Conservation (phyloP, 1,140 invertebrate genomes). For the Apocrypta bakeri region DNA sequence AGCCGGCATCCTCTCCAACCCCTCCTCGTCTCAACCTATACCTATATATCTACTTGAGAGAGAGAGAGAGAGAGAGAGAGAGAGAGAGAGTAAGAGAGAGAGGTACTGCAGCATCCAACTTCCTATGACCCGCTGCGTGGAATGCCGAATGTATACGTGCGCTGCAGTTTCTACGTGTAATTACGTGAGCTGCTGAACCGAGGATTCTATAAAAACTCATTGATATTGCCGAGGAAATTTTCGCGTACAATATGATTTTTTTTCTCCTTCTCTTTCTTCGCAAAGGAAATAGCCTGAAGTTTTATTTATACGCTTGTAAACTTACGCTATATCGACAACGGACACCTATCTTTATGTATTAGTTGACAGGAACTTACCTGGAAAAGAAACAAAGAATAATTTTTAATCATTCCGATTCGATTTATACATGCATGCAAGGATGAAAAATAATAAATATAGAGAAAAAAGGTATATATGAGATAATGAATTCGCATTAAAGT, state of each 20-base stretch:
- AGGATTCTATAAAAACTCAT: conserved; percentile 7
- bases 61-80: too few species aligned
- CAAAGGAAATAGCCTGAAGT: conserved; percentile 29
- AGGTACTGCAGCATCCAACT: conserved; percentile 4
- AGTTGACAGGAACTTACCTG: conserved; percentile 42
- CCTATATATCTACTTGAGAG: conserved; percentile 27
- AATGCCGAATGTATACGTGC: not conserved
- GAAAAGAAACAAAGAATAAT: not conserved
- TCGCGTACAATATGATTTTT: too few species aligned
- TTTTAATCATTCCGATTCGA: not conserved
- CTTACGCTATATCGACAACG: not conserved
- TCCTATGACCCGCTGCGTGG: conserved; percentile 2
- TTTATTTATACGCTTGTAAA: conserved; percentile 6
- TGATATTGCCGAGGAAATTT: not conserved
- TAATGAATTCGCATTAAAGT: not conserved
- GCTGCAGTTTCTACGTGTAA: not conserved
- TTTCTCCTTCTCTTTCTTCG: not conserved
- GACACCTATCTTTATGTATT: too few species aligned
- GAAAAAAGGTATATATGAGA: too few species aligned
- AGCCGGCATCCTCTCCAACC: conserved; percentile 52
- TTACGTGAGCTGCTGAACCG: not conserved
- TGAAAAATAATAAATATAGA: not conserved
- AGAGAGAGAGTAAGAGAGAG: too few species aligned
- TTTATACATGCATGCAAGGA: not conserved
- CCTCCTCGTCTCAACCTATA: not conserved